Percentiles rank a stretch among this genome's conserved stretches.
These are phyloP conservation scores for Sterrhoptilus dennistouni DNA, from an alignment of 2,113 vertebrate genomes.

Conservation along the genomic window DNA sequence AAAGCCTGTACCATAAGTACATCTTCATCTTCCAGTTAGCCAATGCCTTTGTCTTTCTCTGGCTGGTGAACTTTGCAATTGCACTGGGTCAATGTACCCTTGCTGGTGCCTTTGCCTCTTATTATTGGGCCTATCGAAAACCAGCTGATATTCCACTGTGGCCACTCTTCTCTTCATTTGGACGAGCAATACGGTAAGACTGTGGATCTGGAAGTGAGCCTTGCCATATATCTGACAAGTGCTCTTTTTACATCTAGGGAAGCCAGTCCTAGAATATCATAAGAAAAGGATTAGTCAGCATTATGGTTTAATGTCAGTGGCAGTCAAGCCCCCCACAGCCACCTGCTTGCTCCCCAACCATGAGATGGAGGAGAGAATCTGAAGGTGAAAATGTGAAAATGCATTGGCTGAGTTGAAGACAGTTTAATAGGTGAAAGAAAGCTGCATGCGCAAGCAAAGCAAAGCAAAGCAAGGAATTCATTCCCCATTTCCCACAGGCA, in stretches of 20 bases:
- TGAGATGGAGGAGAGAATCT: background rate
- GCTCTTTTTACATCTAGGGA: background rate
- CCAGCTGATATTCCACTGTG: slow-evolving; percentile 87
- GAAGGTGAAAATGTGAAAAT: background rate
- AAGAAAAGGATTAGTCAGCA: background rate
- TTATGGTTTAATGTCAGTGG: fast-evolving
- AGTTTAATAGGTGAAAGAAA: background rate
- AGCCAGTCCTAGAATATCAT: background rate
- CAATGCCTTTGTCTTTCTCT: slow-evolving; percentile 91
- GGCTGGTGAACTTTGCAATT: slow-evolving; percentile 92
- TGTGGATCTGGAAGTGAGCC: background rate
- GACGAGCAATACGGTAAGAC: slow-evolving; percentile 87
- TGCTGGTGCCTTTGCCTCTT: slow-evolving; percentile 93
- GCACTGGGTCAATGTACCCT: slow-evolving; percentile 94
- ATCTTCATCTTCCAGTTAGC: slow-evolving; percentile 87
- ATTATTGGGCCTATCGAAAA: slow-evolving; percentile 93
- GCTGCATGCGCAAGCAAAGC: background rate
- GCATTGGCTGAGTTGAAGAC: fast-evolving
- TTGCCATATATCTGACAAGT: background rate
- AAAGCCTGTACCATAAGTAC: slow-evolving; percentile 85
- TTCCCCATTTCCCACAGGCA: background rate
- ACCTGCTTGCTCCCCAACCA: fast-evolving
- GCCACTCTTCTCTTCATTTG: slow-evolving; percentile 89
- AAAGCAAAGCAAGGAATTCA: background rate
- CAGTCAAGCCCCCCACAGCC: background rate